A percentile compares a stretch with the other conserved stretches of the same genome.
These are phyloP conservation scores for Danionella cerebrum DNA, from an alignment of 2,113 vertebrate genomes.

Conservation along the genomic window DNA sequence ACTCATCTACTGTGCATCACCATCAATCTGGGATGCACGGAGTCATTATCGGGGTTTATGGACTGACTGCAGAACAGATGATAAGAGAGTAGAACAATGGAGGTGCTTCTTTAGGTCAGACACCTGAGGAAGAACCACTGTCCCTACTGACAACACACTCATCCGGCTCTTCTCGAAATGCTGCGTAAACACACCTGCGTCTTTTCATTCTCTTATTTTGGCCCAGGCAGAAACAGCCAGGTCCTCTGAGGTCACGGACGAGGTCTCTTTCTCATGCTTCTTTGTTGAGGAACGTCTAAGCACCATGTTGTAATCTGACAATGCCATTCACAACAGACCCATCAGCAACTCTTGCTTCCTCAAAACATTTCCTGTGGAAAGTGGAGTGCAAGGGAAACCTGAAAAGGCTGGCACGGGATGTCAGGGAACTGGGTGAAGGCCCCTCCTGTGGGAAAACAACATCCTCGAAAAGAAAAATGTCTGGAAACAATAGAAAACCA, in stretches of 20 bases:
- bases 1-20: neutral
- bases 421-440: neutral
- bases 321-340: neutral
- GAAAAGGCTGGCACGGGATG: neutral
- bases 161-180: neutral
- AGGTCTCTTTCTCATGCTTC: neutral
- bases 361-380: slow-evolving; percentile 36
- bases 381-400: neutral
- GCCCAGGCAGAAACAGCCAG: neutral
- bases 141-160: neutral
- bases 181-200: slow-evolving; percentile 14
- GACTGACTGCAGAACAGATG: neutral
- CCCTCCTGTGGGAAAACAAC: neutral
- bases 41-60: neutral
- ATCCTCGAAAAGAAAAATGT: neutral
- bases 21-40: neutral
- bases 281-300: neutral
- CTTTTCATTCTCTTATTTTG: neutral
- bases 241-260: neutral
- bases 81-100: neutral
- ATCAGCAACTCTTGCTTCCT: slow-evolving; percentile 39
- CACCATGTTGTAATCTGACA: slow-evolving; percentile 15
- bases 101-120: neutral
- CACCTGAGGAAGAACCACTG: slow-evolving; percentile 7
- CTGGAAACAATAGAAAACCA: neutral